Base-by-base conservation (phyloP, 2,888 invertebrate genomes). In the Cheilosia vernalis region DNA sequence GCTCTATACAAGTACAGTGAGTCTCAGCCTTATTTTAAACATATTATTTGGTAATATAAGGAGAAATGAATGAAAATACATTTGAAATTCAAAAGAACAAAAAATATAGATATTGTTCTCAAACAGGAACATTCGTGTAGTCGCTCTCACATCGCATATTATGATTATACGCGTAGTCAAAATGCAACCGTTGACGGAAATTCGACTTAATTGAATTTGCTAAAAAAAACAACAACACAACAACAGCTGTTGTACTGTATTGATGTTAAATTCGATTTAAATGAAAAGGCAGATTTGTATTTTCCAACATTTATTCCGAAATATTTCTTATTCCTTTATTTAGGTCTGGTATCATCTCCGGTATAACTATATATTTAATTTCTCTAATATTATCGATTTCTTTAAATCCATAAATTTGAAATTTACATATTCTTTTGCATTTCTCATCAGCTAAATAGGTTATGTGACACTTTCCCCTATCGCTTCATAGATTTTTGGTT, bases 271-370 rank as follows among this genome's bases (percentile, higher is more conserved):
- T 42, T 42, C 4, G n/a, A 17, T 1, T 44, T 7, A 44, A n/a
- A 44, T 17, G 7, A 56, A 30, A 56, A 33, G 2, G 15, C 51
- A 42, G 60, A 19, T 64, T 2, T 30, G 10, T 37, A 37, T 66
- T 79, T 79, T 53, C 44, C 64, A 79, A 79, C 79, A 79, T 79
- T 79, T 79, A 79, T 79, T 79, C 66, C 79, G 79, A 79, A 79
- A 79, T 72, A 72, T 72, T 51, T 70, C 63, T 63, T 79, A 63
- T 64, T 21, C 56, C 70, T 58, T 55, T 79, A 79, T 42, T 79
- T 63, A 79, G 56, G 63, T 69, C 44, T 58, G 60, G 40, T 64
- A 79, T 72, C 56, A 58, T 79, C 72, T 72, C 66, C 51, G 19
- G 70, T 72, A 72, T 79, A 78, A 70, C 78, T 78, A 70, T 70